Evolutionary conservation across 1,140 invertebrate genomes (phyloP), one percentile per base, ranked within the genome.

Genomic region (Calephelis nemesis): DNA sequence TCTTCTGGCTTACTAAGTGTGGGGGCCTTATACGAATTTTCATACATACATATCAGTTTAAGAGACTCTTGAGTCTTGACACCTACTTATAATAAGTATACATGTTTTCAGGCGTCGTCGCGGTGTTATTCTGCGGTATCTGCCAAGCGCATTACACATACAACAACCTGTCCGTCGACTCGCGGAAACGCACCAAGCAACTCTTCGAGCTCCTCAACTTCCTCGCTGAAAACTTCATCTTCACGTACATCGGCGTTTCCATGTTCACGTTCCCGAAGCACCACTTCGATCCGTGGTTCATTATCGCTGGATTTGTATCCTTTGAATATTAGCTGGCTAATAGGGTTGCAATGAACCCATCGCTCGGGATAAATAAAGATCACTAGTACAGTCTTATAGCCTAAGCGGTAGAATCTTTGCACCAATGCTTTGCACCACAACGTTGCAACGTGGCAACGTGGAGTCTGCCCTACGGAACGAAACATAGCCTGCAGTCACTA

Each of bases 71-170:
- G 30, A 30, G 30, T 30, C 4, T 30, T 30, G 4, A 30, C 3
- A 30, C 30, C 30, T 30, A 30, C 30, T 4, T 30, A 30, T 30
- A 30, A 30, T 4, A 30, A 30, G 30, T 30, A 64, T 15, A 40
- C 65, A 40, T 67, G 74, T 76, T 78, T 93, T 50, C 89, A 97
- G 97, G 97, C 65, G 97, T 98, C 47, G 98, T 99, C 12, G 97
- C 98, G 70, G 98, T 99, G 0, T 87, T 99, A 62, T 99, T 99
- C 90, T 99, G 98, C 93, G 98, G 98, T 39, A 99, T 99, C 75
- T 99, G 97, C 80, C 99, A 99, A 93, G 99, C 99, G 49, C 99
- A 99, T 93, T 99, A 99, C 85, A 99, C 99, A 0, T 99, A 98
- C 92, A 99, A 99, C 92, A 99, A 99, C 92, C 92, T 99, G 40